Evolutionary conservation across 2,888 invertebrate genomes (phyloP), one percentile per base, ranked within the genome.

Genomic region (Nomada ruficornis): DNA sequence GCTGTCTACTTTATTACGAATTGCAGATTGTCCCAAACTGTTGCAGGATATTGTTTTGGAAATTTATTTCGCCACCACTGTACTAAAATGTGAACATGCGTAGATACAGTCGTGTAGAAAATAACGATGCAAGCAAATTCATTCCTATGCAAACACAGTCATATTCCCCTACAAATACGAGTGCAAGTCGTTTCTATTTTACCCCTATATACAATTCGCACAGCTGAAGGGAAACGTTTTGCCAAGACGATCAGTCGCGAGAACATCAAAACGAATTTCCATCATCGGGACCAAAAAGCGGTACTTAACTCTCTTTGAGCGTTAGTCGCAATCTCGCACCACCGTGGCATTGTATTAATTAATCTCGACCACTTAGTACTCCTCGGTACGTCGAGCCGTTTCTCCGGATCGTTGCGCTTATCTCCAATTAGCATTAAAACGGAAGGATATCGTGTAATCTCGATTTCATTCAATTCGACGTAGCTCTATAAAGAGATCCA

Each of bases 321-420:
- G 44, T 72, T 59, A 52, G 50, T 55, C 54, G 65, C 54, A 57
- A 65, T 42, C 52, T 57, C 68, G 44, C 64, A 13, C 15, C 18
- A 36, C 54, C 55, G 15, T 29, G 29, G 50, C 72, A 77, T 77
- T 59, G 23, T 36, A n/a, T 42, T 68, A 74, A 74, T 74, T 74
- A 78, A 74, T 74, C 77, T 67, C 74, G 67, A 50, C 75, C 74
- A 68, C 75, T 68, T 68, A 78, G 62, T 63, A 64, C 50, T n/a
- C 26, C 36, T 15, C 9, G n/a, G 52, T 36, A 50, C 74, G 62
- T 50, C 20, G 36, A 55, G n/a, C 67, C 60, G 60, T 68, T 76
- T 57, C 62, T 50, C 47, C 60, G 18, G 60, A 60, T 73, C 44
- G 73, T 54, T 26, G 15, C 54, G 59, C 59, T 64, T 77, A 77